Percentiles rank a stretch among this genome's conserved stretches.
Evolutionary conservation across 2,888 invertebrate species (phyloP).

Genomic region (Biston stratarius): DNA sequence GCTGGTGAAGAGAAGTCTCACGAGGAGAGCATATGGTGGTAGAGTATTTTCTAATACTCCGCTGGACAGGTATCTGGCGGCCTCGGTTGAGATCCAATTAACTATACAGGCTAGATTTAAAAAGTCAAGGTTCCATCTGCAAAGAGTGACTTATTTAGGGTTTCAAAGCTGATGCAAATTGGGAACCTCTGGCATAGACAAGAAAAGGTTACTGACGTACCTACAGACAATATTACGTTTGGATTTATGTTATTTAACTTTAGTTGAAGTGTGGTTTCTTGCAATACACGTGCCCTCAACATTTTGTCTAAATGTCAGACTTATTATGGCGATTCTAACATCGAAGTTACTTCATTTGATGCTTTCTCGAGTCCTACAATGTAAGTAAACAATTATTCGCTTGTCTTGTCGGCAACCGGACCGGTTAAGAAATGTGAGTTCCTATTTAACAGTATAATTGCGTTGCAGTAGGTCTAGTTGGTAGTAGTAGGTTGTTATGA

Average conservation of each 20-base stretch:
- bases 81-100: too few relatives aligned
- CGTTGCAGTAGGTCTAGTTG: neutral
- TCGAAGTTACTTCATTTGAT: constrained; percentile 8
- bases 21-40: too few relatives aligned
- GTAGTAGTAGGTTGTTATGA: too few relatives aligned
- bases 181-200: neutral
- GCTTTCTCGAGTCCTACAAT: constrained; percentile 32
- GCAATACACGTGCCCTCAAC: neutral
- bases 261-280: neutral
- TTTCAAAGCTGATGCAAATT: too few relatives aligned
- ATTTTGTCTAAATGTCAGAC: neutral
- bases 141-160: too few relatives aligned
- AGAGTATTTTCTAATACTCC: too few relatives aligned
- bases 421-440: constrained; percentile 31
- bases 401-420: constrained; percentile 31
- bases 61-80: too few relatives aligned
- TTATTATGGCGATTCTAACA: neutral
- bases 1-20: too few relatives aligned
- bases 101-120: too few relatives aligned
- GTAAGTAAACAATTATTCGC: constrained; percentile 40
- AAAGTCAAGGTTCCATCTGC: too few relatives aligned
- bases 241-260: neutral
- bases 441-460: constrained; percentile 1
- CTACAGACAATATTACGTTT: neutral
- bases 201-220: neutral